Percentiles rank a stretch among this genome's conserved stretches.
phyloP scores from a whole-genome alignment of 1,140 invertebrate genomes.

The Pogonomyrmex californicus region DNA sequence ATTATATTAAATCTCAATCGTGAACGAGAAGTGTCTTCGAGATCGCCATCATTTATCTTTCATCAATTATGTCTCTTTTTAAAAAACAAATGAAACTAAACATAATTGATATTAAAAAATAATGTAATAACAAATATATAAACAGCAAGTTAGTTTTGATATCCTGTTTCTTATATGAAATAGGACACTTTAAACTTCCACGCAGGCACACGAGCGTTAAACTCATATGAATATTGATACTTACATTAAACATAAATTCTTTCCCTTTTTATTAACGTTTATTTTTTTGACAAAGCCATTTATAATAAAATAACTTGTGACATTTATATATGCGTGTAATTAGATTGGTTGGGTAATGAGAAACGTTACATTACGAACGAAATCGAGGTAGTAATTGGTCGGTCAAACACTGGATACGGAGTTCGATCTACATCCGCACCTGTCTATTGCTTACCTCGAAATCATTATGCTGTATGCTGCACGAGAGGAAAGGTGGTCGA shows the following conservation, averaged over 20 bases:
- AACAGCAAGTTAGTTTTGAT: no score
- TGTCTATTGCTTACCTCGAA: constrained; percentile 48
- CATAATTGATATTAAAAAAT: no score
- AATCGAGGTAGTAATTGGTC: background rate
- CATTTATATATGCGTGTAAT: background rate
- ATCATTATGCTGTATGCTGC: constrained; percentile 28
- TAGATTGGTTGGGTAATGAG: background rate
- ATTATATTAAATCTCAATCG: background rate
- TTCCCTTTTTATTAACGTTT: no score
- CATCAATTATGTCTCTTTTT: background rate
- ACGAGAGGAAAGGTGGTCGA: constrained; percentile 34
- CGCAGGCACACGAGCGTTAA: background rate
- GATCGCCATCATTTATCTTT: background rate
- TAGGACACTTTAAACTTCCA: no score
- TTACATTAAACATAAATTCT: background rate
- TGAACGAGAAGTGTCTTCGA: background rate
- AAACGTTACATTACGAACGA: background rate
- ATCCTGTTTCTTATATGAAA: no score
- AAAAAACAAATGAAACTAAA: background rate
- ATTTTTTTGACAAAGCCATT: background rate
- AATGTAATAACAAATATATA: no score
- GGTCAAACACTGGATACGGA: background rate
- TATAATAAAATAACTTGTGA: background rate
- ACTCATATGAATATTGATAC: background rate
- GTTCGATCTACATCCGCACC: constrained; percentile 51